These are phyloP conservation scores for Tetragonula carbonaria DNA, from an alignment of 2,888 invertebrate species.

Conservation along the genomic window DNA sequence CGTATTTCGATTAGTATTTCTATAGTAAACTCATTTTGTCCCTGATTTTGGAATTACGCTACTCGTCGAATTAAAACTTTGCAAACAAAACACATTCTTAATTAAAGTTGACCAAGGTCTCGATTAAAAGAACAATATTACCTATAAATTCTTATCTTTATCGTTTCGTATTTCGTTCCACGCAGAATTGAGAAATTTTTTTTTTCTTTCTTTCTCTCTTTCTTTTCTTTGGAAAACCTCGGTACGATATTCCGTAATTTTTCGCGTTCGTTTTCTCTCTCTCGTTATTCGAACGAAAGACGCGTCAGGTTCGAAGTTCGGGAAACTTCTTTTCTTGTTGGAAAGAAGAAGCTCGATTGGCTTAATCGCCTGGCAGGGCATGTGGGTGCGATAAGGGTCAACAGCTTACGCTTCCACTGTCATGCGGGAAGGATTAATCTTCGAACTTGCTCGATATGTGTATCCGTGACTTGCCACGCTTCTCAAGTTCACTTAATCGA, in stretches of 20 bases:
- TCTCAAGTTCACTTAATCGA: not conserved
- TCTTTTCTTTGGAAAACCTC: not conserved
- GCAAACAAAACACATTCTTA: no score
- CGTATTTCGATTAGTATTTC: no score
- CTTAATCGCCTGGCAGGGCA: conserved; percentile 9
- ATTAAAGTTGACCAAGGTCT: no score
- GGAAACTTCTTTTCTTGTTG: not conserved
- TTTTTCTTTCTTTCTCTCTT: not conserved
- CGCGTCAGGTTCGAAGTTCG: not conserved
- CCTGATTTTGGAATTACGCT: no score
- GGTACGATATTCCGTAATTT: not conserved
- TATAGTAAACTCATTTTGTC: no score
- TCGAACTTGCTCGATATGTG: not conserved
- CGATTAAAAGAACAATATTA: no score
- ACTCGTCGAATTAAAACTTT: no score
- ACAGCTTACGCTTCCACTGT: conserved; percentile 17
- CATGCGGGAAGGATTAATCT: conserved; percentile 49
- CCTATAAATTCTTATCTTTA: no score
- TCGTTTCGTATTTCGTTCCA: no score
- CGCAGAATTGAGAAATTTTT: no score
- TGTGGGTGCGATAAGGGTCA: conserved; percentile 46
- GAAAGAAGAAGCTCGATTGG: not conserved
- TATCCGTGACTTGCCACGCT: not conserved
- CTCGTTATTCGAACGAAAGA: not conserved
- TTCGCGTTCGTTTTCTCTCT: not conserved